Evolutionary conservation across 2,797 vertebrate species (phyloP).

Genomic region (Antrozous pallidus): DNA sequence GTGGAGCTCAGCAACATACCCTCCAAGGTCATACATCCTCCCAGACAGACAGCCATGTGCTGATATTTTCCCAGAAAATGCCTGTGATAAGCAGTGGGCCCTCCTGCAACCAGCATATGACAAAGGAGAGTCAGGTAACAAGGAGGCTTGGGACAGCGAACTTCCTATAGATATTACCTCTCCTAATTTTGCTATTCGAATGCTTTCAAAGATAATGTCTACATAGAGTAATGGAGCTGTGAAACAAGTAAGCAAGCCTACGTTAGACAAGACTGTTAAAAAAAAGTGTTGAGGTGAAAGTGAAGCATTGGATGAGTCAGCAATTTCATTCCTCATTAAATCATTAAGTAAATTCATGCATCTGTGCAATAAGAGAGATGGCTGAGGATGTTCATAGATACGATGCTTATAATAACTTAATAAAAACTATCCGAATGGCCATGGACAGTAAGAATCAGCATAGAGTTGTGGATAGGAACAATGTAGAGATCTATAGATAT

Average conservation of each 20-base stretch:
- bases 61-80: neutral
- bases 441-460: neutral
- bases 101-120: neutral
- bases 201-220: neutral
- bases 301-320: too few species aligned
- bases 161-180: fast-evolving
- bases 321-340: neutral
- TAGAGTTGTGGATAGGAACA: neutral
- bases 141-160: neutral
- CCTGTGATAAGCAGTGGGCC: neutral
- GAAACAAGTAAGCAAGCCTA: neutral
- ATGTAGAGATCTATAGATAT: too few species aligned
- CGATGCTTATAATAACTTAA: neutral
- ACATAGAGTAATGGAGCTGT: neutral
- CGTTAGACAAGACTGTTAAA: neutral
- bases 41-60: neutral
- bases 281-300: neutral
- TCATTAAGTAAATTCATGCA: neutral
- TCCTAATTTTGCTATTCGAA: neutral
- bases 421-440: neutral
- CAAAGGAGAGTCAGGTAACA: neutral
- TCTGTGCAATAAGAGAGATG: neutral
- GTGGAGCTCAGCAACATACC: fast-evolving
- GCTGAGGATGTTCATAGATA: neutral
- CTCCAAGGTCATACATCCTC: neutral